Evolutionary conservation across 2,797 vertebrate genomes (phyloP), one percentile per base, ranked within the genome.

Genomic region (Phalloptychus januarius): DNA sequence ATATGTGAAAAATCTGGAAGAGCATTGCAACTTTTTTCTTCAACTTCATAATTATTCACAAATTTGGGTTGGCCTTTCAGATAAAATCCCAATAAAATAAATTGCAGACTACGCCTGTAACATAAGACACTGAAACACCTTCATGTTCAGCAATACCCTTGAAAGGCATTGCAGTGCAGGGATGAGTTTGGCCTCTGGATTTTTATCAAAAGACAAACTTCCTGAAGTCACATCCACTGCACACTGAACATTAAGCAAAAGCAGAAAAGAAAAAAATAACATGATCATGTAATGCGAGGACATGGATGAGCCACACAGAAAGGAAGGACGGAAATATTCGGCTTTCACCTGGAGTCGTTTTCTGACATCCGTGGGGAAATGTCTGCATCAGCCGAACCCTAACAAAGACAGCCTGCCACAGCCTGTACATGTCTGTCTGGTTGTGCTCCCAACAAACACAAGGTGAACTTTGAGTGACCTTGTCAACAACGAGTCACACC

Each of bases 391-490:
- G 76, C 48, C 48, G 15, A 31, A 78, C 74, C 52, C 46, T 70
- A 87, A 87, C 81, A 83, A 80, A 91, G 85, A 86, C 90, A 84
- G 81, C 72, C 86, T 90, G 89, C 85, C 90, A 91, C 79, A 74
- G 80, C 77, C 73, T 31, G 31, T 87, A 45, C 70, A 54, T 38
- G 85, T 91, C 88, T 72, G 84, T 6, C 69, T 50, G 80, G 79
- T 79, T 83, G 67, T 33, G 78, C 81, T 88, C 84, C 78, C 84
- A 36, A 80, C 88, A 89, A 90, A 90, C 86, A 79, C 7, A 77
- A 71, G 54, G 83, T 87, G 88, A 93, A 92, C 87, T 88, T 71
- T 77, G 71, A 28, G 69, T 52, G 85, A 90, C 90, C 92, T 78
- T 86, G 89, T 88, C 91, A 87, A 74, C 83, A 71, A 56, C 36